Evolutionary conservation across 2,797 vertebrate species (phyloP), one percentile per base, ranked within the genome.

Genomic region (Mallotus villosus): DNA sequence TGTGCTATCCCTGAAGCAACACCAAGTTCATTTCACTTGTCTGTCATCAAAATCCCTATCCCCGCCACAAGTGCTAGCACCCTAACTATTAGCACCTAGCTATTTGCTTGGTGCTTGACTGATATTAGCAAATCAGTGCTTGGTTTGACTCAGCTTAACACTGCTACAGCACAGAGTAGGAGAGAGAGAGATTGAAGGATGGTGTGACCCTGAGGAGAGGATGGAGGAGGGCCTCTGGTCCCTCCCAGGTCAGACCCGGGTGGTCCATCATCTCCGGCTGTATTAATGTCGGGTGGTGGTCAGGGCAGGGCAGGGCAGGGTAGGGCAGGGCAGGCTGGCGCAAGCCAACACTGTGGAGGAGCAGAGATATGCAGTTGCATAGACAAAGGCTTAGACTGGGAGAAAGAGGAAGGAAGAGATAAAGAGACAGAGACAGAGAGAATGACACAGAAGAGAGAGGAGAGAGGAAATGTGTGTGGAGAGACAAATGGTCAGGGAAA

Each of bases 31-130:
- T 59, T 60, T 58, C n/a, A 64, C 70, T 11, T 65, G 37, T 16
- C 25, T 51, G 2, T 61, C 32, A 12, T 41, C 2, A 41, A 11
- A 11, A 51, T 19, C 63, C 21, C 41, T 24, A 12, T 70, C 67
- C 78, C 74, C 64, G 76, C 49, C 70, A n/a, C 71, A 29, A 60
- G 66, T 60, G 49, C 76, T 51, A 70, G 53, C 53, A 65, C 27
- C 69, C 74, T 61, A 71, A 82, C 64, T 25, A 64, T 58, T 5
- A 21, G 65, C 63, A 72, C 37, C 37, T 19, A n/a, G 3, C 17
- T 53, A n/a, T 53, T 19, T 53, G 51, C 51, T 53, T 53, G 51
- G 17, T 53, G 19, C 51, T 53, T 53, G 51, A n/a, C 2, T 2
- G 51, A 6, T 17, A 53, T 6, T 17, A 53, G 51, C 51, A 5